Conservation (phyloP, 2,888 invertebrate species). For the Bellardia pandia region DNA sequence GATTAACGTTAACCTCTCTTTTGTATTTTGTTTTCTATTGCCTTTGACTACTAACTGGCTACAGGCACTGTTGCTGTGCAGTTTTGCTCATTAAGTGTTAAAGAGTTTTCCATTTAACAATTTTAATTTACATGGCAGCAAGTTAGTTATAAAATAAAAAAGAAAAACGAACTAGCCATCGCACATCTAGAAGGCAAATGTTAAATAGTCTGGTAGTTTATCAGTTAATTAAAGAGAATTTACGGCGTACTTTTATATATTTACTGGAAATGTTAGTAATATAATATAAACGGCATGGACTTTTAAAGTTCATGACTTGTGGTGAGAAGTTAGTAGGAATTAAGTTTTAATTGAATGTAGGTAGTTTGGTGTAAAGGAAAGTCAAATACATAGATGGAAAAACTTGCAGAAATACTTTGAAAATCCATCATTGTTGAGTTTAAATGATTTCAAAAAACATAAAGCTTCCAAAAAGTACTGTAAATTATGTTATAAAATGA, state of each 20-base stretch:
- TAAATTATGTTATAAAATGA: too few relatives aligned
- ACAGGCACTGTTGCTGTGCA: conserved; percentile 9
- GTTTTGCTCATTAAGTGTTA: conserved; percentile 17
- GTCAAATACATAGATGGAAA: not conserved
- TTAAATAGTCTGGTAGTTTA: conserved; percentile 49
- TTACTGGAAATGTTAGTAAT: conserved; percentile 23
- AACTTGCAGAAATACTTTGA: too few relatives aligned
- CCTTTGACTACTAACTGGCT: not conserved
- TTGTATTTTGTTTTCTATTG: conserved; percentile 9
- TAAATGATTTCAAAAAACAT: too few relatives aligned
- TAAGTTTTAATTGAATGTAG: too few relatives aligned
- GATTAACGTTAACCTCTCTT: conserved; percentile 12
- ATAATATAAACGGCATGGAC: not conserved
- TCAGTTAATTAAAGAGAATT: conserved; percentile 53
- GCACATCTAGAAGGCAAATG: conserved; percentile 35
- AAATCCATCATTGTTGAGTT: too few relatives aligned
- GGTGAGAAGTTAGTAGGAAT: not conserved
- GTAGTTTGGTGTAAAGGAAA: not conserved
- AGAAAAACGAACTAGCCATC: not conserved
- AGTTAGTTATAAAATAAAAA: conserved; percentile 27
- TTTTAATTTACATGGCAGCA: conserved; percentile 33
- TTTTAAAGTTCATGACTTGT: too few relatives aligned
- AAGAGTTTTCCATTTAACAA: conserved; percentile 40
- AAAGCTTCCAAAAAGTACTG: too few relatives aligned
- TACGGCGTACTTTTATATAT: conserved; percentile 18